phyloP scores from a whole-genome alignment of 2,113 vertebrate genomes.

The Neogale vison region DNA sequence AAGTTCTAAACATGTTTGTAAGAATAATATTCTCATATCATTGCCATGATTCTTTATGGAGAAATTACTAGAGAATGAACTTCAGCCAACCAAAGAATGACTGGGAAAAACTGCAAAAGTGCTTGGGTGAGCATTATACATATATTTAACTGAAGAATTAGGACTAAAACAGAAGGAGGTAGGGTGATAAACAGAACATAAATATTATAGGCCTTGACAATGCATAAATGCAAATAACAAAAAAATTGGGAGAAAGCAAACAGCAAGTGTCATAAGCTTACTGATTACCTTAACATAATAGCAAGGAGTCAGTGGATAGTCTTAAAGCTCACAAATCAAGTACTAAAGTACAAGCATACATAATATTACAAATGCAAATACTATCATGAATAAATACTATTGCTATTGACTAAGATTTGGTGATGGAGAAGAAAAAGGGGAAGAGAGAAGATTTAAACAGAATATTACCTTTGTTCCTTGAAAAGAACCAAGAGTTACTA shows the following conservation, averaged over 20 bases:
- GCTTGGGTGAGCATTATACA: not conserved
- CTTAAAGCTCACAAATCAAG: not conserved
- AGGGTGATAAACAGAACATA: not conserved
- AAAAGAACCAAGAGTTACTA: not conserved
- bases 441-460: not conserved
- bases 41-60: not conserved
- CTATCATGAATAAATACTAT: not conserved
- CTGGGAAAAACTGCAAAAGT: not conserved
- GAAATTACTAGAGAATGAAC: not conserved
- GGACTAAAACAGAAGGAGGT: not conserved
- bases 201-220: not conserved
- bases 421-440: not conserved
- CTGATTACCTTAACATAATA: not conserved
- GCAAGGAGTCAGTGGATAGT: not conserved
- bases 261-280: not conserved
- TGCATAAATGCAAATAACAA: not conserved
- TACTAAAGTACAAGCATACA: not conserved
- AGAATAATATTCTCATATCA: conserved; percentile 4
- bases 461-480: not conserved
- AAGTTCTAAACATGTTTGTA: conserved; percentile 25
- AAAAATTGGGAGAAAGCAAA: not conserved
- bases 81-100: not conserved
- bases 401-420: not conserved
- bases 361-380: not conserved
- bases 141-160: conserved; percentile 1